These are phyloP conservation scores for Hypanus sabinus DNA, from an alignment of 2,113 vertebrate species.

Conservation along the genomic window DNA sequence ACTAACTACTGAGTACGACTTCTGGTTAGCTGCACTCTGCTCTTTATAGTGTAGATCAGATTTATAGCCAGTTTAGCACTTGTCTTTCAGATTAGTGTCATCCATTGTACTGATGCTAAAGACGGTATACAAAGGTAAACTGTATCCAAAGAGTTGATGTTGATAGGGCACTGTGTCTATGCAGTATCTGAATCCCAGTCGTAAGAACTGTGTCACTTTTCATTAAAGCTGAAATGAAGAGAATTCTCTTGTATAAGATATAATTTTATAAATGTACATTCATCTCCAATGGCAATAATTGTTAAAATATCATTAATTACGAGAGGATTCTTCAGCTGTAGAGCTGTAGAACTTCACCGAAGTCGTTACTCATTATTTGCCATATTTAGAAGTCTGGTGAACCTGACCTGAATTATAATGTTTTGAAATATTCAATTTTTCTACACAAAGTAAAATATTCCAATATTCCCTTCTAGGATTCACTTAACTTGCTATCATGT, in stretches of 20 bases:
- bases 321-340: background rate
- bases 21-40: slow-evolving; percentile 50
- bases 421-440: background rate
- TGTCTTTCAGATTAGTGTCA: slow-evolving; percentile 60
- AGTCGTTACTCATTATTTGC: background rate
- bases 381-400: background rate
- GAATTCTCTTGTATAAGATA: slow-evolving; percentile 21
- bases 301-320: slow-evolving; percentile 1
- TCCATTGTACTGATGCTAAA: slow-evolving; percentile 44
- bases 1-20: slow-evolving; percentile 51
- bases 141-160: slow-evolving; percentile 69
- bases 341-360: background rate
- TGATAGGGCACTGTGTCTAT: slow-evolving; percentile 33
- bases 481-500: background rate
- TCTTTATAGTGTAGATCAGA: slow-evolving; percentile 53
- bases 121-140: slow-evolving; percentile 66
- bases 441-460: slow-evolving; percentile 20
- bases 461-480: background rate
- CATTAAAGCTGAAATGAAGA: background rate
- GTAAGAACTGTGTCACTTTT: slow-evolving; percentile 34
- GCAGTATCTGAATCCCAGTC: slow-evolving; percentile 20
- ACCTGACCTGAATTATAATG: background rate
- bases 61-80: slow-evolving; percentile 64
- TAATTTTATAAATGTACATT: background rate
- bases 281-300: background rate